These are phyloP conservation scores for Turnix velox DNA, from an alignment of 2,113 vertebrate genomes.

Conservation along the genomic window DNA sequence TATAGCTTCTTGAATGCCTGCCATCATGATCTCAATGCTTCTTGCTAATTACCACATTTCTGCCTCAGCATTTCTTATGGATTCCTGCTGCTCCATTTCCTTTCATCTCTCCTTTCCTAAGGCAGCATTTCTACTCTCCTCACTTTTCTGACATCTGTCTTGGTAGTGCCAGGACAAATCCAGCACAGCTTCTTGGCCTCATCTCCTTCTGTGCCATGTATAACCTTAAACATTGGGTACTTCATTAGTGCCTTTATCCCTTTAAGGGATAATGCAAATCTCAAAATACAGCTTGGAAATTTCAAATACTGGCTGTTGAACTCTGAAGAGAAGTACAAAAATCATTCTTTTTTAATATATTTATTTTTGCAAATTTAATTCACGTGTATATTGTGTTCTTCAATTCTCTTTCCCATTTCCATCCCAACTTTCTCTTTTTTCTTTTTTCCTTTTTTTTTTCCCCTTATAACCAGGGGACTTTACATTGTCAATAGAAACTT, in stretches of 20 bases:
- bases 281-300: not conserved
- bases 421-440: too few species aligned
- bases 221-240: too few species aligned
- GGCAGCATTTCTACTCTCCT: not conserved
- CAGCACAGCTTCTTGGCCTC: not conserved
- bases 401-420: not conserved
- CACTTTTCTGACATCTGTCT: not conserved
- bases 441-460: too few species aligned
- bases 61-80: not conserved
- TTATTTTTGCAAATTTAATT: not conserved
- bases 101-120: not conserved
- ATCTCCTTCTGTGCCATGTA: not conserved
- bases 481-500: not conserved
- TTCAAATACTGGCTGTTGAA: not conserved
- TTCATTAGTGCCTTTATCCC: not conserved
- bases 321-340: not conserved
- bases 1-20: not conserved
- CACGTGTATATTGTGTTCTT: accelerated
- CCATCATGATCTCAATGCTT: accelerated
- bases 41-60: not conserved
- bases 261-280: too few species aligned
- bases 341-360: too few species aligned
- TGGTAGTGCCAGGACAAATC: not conserved
- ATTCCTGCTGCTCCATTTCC: not conserved
- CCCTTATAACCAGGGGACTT: not conserved